These are phyloP conservation scores for Podiceps cristatus DNA, from an alignment of 2,113 vertebrate species.

Conservation along the genomic window DNA sequence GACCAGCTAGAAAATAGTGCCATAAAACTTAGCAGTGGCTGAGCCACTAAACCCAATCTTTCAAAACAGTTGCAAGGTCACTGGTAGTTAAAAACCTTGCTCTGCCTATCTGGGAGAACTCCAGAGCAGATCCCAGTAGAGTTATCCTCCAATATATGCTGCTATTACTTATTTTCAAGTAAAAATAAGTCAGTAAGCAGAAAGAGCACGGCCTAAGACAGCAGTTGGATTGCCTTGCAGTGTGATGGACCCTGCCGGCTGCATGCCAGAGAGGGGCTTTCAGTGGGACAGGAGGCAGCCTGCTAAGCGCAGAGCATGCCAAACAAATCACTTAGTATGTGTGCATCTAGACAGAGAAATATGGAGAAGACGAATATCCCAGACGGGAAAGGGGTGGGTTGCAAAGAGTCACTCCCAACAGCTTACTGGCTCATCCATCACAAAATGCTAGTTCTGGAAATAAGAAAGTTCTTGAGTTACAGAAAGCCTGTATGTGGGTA, in stretches of 20 bases:
- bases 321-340: neutral
- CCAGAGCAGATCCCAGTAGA: neutral
- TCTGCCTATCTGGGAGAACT: neutral
- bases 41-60: neutral
- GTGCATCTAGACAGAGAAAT: neutral
- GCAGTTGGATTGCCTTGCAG: neutral
- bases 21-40: neutral
- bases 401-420: neutral
- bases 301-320: too few relatives aligned
- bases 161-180: neutral
- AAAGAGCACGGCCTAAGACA: neutral
- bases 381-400: neutral
- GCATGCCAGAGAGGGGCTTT: neutral
- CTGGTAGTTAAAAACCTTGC: neutral
- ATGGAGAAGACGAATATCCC: neutral
- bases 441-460: neutral
- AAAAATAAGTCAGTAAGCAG: neutral
- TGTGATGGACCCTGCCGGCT: neutral
- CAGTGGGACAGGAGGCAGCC: neutral
- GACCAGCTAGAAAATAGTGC: neutral
- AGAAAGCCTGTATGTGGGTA: neutral
- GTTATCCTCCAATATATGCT: neutral
- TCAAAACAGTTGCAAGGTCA: neutral
- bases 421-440: neutral
- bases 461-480: neutral